Conservation (phyloP, 2,888 invertebrate genomes). For the Harmothoe impar region DNA sequence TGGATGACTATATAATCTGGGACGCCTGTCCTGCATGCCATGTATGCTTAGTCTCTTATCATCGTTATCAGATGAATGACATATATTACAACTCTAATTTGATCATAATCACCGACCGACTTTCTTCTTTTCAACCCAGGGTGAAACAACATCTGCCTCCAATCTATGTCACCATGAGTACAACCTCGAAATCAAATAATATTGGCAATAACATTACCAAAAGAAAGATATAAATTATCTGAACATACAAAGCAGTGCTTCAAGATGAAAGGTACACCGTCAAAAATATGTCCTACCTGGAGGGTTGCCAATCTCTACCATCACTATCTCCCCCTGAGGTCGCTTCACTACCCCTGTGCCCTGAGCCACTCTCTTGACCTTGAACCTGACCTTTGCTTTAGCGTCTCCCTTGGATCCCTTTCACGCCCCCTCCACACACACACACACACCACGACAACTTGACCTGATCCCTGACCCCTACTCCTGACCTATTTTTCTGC, state of each 20-base stretch:
- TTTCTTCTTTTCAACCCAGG: background rate
- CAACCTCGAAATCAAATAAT: background rate
- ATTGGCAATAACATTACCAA: background rate
- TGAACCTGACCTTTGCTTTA: background rate
- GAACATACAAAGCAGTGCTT: no score
- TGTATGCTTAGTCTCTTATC: no score
- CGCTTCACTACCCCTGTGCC: background rate
- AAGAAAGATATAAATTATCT: background rate
- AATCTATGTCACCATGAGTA: background rate
- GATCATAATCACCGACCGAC: no score
- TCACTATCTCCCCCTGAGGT: background rate
- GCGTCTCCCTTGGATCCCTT: background rate
- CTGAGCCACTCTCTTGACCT: slow-evolving; percentile 7
- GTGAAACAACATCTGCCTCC: background rate
- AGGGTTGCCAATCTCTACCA: background rate
- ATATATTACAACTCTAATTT: no score
- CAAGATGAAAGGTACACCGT: background rate
- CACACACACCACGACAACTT: background rate
- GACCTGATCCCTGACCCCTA: slow-evolving; percentile 9
- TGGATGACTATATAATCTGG: no score
- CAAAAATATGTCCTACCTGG: slow-evolving; percentile 35
- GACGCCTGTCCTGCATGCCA: no score
- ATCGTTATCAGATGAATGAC: no score
- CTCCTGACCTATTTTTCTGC: background rate
- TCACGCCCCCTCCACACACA: background rate